These are phyloP conservation scores for Polydrusus tereticollis DNA, from an alignment of 2,888 invertebrate genomes.

Conservation along the genomic window DNA sequence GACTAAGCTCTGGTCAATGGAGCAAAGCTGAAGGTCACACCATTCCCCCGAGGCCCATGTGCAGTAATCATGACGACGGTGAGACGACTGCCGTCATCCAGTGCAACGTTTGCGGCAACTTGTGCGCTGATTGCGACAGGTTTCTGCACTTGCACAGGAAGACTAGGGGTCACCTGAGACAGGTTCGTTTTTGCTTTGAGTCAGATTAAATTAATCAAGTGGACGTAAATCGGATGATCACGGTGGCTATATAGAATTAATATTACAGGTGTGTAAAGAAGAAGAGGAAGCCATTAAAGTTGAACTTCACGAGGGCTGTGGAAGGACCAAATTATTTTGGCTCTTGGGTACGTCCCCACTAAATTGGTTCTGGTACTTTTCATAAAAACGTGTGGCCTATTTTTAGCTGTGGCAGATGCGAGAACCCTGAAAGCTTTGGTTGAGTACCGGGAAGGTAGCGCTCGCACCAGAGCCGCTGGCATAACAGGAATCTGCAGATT, in stretches of 20 bases:
- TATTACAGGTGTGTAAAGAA: slow-evolving; percentile 86
- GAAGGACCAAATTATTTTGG: slow-evolving; percentile 96
- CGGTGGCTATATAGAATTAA: neutral
- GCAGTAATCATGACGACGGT: slow-evolving; percentile 97
- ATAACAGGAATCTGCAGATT: slow-evolving; percentile 86
- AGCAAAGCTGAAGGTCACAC: slow-evolving; percentile 73
- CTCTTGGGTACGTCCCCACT: slow-evolving; percentile 64
- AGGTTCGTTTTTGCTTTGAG: slow-evolving; percentile 67
- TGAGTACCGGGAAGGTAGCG: slow-evolving; percentile 88
- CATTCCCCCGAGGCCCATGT: slow-evolving; percentile 80
- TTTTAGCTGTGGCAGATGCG: slow-evolving; percentile 89
- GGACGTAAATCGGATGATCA: neutral
- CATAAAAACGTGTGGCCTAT: too few relatives aligned
- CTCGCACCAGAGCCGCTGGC: slow-evolving; percentile 66
- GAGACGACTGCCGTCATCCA: slow-evolving; percentile 93
- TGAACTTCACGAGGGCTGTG: slow-evolving; percentile 97
- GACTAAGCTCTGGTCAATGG: slow-evolving; percentile 84
- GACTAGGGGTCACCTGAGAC: slow-evolving; percentile 87
- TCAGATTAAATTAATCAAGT: neutral
- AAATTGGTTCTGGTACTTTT: neutral
- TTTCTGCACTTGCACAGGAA: slow-evolving; percentile 93
- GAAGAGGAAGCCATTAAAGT: slow-evolving; percentile 96
- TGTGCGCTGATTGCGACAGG: slow-evolving; percentile 96
- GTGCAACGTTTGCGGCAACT: slow-evolving; percentile 90
- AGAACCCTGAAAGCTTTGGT: slow-evolving; percentile 91